phyloP scores from a whole-genome alignment of 2,113 vertebrate species.

The Serilophus lunatus region DNA sequence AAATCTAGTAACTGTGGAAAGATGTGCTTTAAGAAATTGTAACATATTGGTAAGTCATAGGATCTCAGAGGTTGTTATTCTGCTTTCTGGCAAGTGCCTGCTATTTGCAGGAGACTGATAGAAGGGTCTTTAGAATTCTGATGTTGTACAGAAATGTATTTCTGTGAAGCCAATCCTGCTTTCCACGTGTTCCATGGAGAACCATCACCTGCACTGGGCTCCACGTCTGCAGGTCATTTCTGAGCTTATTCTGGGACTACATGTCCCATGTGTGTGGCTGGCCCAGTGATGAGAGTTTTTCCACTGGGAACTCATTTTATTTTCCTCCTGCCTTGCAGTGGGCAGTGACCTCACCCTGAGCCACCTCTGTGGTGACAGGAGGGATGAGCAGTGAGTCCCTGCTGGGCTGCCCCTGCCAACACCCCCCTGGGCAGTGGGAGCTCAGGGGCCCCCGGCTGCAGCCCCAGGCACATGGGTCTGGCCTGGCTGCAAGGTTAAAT shows the following conservation, averaged over 20 bases:
- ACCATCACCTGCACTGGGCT: accelerated
- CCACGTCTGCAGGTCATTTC: accelerated
- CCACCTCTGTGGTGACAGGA: accelerated
- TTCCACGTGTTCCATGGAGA: background rate
- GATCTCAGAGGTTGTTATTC: background rate
- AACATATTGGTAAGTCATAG: background rate
- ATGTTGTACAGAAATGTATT: background rate
- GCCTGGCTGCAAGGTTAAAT: background rate
- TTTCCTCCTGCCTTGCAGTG: background rate
- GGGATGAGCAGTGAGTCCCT: background rate
- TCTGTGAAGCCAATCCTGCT: background rate
- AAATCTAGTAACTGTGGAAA: background rate
- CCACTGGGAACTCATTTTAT: background rate
- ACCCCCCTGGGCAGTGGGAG: background rate
- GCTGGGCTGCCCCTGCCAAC: background rate
- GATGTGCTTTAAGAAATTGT: background rate
- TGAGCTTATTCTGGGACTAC: too few relatives aligned
- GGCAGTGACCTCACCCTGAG: background rate
- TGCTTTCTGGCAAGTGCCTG: background rate
- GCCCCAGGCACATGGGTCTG: background rate
- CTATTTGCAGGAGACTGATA: background rate
- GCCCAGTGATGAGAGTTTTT: accelerated
- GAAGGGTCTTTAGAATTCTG: background rate
- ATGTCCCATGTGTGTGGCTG: accelerated
- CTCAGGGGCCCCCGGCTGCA: background rate